phyloP scores from a whole-genome alignment of 2,113 vertebrate genomes.

The Verasper variegatus region DNA sequence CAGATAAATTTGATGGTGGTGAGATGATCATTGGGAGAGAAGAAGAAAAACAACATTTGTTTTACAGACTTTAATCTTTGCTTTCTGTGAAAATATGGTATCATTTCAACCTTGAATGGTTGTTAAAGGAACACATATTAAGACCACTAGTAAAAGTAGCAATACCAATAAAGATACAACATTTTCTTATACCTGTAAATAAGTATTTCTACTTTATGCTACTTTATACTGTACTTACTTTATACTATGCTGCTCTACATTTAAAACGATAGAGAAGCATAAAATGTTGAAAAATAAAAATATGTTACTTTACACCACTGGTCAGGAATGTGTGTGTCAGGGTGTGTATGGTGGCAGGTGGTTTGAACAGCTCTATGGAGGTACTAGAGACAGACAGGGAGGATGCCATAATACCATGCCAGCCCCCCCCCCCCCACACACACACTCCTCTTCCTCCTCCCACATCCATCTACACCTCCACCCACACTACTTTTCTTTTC shows the following conservation, averaged over 20 bases:
- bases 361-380: conserved; percentile 48
- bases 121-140: too few species aligned
- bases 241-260: not conserved
- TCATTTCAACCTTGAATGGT: not conserved
- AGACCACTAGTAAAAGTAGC: too few species aligned
- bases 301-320: not conserved
- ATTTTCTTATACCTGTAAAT: not conserved
- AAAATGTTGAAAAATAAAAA: too few species aligned
- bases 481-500: conserved; percentile 14
- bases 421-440: too few species aligned
- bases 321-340: conserved; percentile 25
- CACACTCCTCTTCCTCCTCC: not conserved
- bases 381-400: conserved; percentile 20
- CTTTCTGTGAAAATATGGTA: not conserved
- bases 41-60: too few species aligned
- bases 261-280: not conserved
- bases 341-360: conserved; percentile 47
- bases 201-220: not conserved
- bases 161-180: too few species aligned
- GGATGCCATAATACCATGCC: conserved; percentile 14
- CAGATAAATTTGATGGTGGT: too few species aligned
- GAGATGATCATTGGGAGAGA: too few species aligned
- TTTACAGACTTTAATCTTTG: not conserved
- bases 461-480: conserved; percentile 24
- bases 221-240: not conserved